Percentiles rank a stretch among this genome's conserved stretches.
Conservation (phyloP, 2,888 invertebrate genomes). For the Himalopsyche japonica region DNA sequence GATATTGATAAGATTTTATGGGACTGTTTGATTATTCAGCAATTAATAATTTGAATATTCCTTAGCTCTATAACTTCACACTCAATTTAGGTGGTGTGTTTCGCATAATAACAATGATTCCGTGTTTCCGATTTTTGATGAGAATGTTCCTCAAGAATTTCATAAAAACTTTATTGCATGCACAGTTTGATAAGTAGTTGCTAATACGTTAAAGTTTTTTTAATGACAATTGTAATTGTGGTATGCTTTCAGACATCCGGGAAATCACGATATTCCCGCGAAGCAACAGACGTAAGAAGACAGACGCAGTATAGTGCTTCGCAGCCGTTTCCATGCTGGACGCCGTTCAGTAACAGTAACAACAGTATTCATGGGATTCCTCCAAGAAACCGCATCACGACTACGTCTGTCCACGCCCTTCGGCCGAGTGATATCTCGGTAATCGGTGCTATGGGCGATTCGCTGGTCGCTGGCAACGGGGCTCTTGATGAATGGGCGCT, state of each 20-base stretch:
- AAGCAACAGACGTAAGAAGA: constrained; percentile 55
- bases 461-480: constrained; percentile 72
- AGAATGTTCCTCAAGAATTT: too few relatives aligned
- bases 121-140: too few relatives aligned
- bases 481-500: constrained; percentile 73
- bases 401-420: constrained; percentile 65
- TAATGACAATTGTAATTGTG: too few relatives aligned
- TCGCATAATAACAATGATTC: too few relatives aligned
- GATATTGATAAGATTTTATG: too few relatives aligned
- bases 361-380: neutral
- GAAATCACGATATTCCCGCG: constrained; percentile 51
- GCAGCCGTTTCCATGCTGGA: constrained; percentile 62
- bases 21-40: too few relatives aligned
- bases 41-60: too few relatives aligned
- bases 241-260: neutral
- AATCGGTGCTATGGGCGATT: constrained; percentile 73
- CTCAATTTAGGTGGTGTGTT: too few relatives aligned
- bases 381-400: neutral
- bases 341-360: neutral
- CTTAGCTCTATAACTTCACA: too few relatives aligned
- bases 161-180: too few relatives aligned
- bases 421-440: constrained; percentile 70
- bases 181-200: too few relatives aligned
- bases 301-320: constrained; percentile 57
- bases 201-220: too few relatives aligned